Percentiles rank a stretch among this genome's conserved stretches.
Conservation (phyloP, 1,140 invertebrate species). For the Hesperophylax magnus region DNA sequence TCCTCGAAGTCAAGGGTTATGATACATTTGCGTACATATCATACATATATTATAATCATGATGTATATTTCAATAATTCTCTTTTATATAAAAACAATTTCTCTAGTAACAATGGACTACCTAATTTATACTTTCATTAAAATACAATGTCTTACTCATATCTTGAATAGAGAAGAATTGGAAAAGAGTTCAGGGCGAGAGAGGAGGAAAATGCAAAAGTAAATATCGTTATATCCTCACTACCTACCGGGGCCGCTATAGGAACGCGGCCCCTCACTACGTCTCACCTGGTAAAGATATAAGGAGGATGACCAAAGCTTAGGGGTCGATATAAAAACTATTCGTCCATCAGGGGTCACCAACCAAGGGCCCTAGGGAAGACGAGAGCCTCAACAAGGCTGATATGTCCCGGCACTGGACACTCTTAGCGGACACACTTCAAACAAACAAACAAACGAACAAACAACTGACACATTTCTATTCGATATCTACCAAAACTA, state of each 20-base stretch:
- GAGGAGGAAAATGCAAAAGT: conserved; percentile 54
- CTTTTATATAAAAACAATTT: conserved; percentile 56
- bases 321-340: conserved; percentile 47
- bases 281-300: conserved; percentile 14
- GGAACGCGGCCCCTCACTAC: neutral
- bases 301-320: conserved; percentile 36
- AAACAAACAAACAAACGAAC: too few species aligned
- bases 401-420: conserved; percentile 37
- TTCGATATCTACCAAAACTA: neutral
- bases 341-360: conserved; percentile 28
- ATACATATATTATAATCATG: conserved; percentile 37
- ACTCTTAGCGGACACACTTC: neutral
- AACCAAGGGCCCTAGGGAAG: conserved; percentile 30
- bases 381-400: conserved; percentile 36
- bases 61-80: conserved; percentile 44
- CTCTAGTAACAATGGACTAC: conserved; percentile 58
- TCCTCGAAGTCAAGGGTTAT: conserved; percentile 8
- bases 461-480: conserved; percentile 16
- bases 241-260: conserved; percentile 37
- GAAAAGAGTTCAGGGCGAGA: conserved; percentile 54
- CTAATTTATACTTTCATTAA: conserved; percentile 49
- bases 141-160: conserved; percentile 48
- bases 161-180: conserved; percentile 55
- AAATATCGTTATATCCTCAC: conserved; percentile 53
- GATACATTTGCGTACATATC: conserved; percentile 17